Evolutionary conservation across 2,797 vertebrate genomes (phyloP).

Genomic region (Sibirionetta formosa): DNA sequence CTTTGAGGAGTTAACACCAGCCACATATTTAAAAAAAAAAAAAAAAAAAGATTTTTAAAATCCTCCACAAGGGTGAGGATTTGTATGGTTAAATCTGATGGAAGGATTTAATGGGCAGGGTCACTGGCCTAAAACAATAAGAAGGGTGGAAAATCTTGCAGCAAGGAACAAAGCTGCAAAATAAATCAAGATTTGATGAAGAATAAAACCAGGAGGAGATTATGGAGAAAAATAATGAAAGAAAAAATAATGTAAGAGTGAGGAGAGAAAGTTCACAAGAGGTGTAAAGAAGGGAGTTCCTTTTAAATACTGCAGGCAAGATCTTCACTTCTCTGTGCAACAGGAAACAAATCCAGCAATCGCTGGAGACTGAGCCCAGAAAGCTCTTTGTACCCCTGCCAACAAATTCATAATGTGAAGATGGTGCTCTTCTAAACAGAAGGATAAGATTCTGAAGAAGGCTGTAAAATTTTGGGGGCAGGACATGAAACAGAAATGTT

Average conservation of each 20-base stretch:
- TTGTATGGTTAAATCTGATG: constrained; percentile 34
- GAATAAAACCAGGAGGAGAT: constrained; percentile 30
- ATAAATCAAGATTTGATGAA: constrained; percentile 45
- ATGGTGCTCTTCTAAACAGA: neutral
- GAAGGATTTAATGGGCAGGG: constrained; percentile 22
- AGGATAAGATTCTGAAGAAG: neutral
- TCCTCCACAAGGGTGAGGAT: neutral
- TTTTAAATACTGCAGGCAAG: neutral
- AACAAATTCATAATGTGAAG: neutral
- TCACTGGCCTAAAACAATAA: neutral
- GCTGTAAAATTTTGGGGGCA: neutral
- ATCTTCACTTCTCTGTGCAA: neutral
- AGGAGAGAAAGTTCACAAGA: constrained; percentile 34
- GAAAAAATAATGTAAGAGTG: neutral
- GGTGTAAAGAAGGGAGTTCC: neutral
- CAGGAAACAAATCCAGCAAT: constrained; percentile 43
- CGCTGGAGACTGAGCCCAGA: neutral
- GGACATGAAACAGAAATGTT: neutral
- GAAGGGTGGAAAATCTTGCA: constrained; percentile 44
- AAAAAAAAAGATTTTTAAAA: constrained; percentile 22
- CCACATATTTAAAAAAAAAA: neutral
- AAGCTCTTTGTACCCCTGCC: constrained; percentile 21
- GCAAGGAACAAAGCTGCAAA: neutral
- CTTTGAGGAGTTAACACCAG: neutral
- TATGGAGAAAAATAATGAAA: neutral